Percentiles rank a stretch among this genome's conserved stretches.
phyloP scores from a whole-genome alignment of 2,113 vertebrate species.

The Halcyon senegalensis region DNA sequence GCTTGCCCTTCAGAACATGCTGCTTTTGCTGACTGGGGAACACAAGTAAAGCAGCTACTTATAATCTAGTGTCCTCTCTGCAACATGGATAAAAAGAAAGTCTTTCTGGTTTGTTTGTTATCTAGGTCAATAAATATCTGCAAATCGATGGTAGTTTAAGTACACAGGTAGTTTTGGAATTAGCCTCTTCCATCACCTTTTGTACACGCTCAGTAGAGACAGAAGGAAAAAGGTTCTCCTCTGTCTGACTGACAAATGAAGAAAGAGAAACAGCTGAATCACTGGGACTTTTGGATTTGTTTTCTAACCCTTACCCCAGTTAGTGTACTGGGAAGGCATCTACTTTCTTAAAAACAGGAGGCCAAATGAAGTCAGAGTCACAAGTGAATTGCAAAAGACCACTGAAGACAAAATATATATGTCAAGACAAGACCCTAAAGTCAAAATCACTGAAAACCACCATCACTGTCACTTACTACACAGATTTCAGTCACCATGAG shows the following conservation, averaged over 20 bases:
- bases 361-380: neutral
- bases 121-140: neutral
- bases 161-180: neutral
- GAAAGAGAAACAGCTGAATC: neutral
- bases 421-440: neutral
- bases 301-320: neutral
- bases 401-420: neutral
- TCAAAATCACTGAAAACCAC: neutral
- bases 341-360: neutral
- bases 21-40: neutral
- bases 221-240: neutral
- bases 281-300: neutral
- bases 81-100: neutral
- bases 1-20: fast-evolving
- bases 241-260: neutral
- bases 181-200: neutral
- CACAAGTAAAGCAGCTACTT: neutral
- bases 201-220: neutral
- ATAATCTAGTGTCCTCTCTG: neutral
- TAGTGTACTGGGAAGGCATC: neutral
- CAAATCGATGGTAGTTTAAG: neutral
- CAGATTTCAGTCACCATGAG: neutral
- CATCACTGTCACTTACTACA: fast-evolving
- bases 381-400: neutral
- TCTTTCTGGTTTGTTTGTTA: neutral